phyloP scores from a whole-genome alignment of 2,888 invertebrate species.

The Polietes domitor region DNA sequence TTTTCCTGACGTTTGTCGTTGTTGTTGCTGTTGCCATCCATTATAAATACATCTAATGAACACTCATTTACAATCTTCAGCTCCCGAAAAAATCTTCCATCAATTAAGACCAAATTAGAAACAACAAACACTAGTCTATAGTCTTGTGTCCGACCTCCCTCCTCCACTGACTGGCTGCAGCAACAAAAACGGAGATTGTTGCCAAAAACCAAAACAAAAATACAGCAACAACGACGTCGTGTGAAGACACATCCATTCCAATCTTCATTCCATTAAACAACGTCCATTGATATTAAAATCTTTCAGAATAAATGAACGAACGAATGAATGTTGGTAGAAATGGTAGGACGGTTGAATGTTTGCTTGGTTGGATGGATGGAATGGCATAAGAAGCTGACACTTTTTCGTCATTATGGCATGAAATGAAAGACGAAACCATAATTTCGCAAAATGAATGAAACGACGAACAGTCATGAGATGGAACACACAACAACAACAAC shows the following conservation, averaged over 20 bases:
- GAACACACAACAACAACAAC: neutral
- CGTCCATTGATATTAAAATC: slow-evolving; percentile 69
- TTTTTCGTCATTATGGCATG: slow-evolving; percentile 79
- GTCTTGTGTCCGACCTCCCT: neutral
- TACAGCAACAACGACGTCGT: slow-evolving; percentile 21
- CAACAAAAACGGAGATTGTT: neutral
- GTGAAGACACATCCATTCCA: slow-evolving; percentile 49
- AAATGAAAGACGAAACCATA: slow-evolving; percentile 71
- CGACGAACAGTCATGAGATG: slow-evolving; percentile 28
- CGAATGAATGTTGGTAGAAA: slow-evolving; percentile 12
- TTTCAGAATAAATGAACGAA: slow-evolving; percentile 62
- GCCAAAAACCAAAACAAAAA: slow-evolving; percentile 45
- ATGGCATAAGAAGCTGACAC: slow-evolving; percentile 77
- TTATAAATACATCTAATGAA: slow-evolving; percentile 65
- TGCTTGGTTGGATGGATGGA: slow-evolving; percentile 47
- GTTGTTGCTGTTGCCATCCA: slow-evolving; percentile 65
- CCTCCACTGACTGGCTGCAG: neutral
- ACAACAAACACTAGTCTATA: slow-evolving; percentile 44
- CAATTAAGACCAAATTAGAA: slow-evolving; percentile 67
- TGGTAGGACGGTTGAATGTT: slow-evolving; percentile 51
- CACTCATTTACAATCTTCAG: slow-evolving; percentile 57
- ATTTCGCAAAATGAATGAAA: slow-evolving; percentile 70
- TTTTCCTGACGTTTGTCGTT: slow-evolving; percentile 46
- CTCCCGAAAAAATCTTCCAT: slow-evolving; percentile 58
- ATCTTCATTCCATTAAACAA: slow-evolving; percentile 66